Percentiles rank a stretch among this genome's conserved stretches.
These are phyloP conservation scores for Petaurus breviceps DNA, from an alignment of 2,113 vertebrate genomes.

Conservation along the genomic window DNA sequence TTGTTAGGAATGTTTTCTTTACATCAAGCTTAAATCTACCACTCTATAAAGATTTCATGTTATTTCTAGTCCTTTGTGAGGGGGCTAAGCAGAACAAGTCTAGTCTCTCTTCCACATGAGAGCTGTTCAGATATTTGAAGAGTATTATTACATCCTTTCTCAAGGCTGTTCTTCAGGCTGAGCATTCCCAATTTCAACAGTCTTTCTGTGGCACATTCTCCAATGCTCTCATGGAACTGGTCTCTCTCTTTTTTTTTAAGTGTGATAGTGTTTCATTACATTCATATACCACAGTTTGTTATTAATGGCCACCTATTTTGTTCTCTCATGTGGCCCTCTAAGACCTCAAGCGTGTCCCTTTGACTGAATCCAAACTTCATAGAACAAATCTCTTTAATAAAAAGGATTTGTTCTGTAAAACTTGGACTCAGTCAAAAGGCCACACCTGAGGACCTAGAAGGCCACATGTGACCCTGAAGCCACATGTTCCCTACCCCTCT, in stretches of 20 bases:
- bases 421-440: no score
- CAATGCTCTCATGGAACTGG: not conserved
- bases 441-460: no score
- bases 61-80: not conserved
- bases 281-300: not conserved
- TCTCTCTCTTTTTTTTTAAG: not conserved
- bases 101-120: not conserved
- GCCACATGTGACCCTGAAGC: no score
- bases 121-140: not conserved
- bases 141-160: not conserved
- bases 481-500: no score
- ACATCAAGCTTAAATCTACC: not conserved
- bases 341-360: no score
- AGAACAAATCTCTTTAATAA: no score
- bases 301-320: not conserved
- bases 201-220: not conserved
- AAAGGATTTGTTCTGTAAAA: no score
- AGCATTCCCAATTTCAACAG: not conserved
- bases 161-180: not conserved
- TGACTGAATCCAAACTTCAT: no score
- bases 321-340: no score
- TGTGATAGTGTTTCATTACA: not conserved
- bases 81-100: not conserved
- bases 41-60: not conserved
- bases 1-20: not conserved